These are phyloP conservation scores for Thunnus thynnus DNA, from an alignment of 2,113 vertebrate species.

Conservation along the genomic window DNA sequence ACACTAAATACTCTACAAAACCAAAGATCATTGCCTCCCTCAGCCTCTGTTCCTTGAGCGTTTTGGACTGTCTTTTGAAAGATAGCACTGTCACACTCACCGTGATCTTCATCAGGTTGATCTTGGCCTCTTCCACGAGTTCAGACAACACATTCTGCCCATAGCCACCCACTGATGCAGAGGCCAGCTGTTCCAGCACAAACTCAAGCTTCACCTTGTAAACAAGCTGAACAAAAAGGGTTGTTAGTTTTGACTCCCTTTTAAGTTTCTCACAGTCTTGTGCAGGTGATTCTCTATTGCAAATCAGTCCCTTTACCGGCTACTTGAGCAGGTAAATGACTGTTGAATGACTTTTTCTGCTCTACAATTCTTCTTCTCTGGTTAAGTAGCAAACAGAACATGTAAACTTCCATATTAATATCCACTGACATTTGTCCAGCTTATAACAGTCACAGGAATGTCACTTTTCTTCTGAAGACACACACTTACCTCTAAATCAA, in stretches of 20 bases:
- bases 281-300: too few species aligned
- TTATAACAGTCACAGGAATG: background rate
- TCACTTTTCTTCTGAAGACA: background rate
- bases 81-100: constrained; percentile 70
- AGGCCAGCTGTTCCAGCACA: constrained; percentile 91
- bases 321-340: too few species aligned
- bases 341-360: background rate
- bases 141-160: constrained; percentile 83
- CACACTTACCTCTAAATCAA: constrained; percentile 92
- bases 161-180: constrained; percentile 82
- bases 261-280: too few species aligned
- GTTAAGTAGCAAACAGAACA: background rate
- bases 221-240: constrained; percentile 87
- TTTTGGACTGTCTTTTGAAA: background rate
- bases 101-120: constrained; percentile 92
- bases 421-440: background rate
- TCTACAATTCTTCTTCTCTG: background rate
- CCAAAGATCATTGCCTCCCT: too few species aligned
- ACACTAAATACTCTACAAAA: background rate
- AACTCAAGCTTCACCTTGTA: constrained; percentile 95
- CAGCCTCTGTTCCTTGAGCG: background rate
- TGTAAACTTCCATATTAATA: background rate
- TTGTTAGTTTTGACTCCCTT: background rate
- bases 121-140: constrained; percentile 91
- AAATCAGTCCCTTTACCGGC: too few species aligned